These are phyloP conservation scores for Urocynchramus pylzowi DNA, from an alignment of 2,113 vertebrate species.

Conservation along the genomic window DNA sequence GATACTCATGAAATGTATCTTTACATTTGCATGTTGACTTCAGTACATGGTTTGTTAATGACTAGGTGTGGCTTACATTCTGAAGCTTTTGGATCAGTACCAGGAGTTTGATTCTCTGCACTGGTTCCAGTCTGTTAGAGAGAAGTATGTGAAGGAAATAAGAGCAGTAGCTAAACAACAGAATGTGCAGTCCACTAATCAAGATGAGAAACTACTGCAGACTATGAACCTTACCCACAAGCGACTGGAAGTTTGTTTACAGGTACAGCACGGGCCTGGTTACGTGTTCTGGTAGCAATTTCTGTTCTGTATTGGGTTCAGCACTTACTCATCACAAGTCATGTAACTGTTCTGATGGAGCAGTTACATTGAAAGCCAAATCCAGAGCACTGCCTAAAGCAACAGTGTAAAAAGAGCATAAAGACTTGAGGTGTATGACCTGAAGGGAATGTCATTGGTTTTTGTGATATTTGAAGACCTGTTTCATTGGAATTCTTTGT, in stretches of 20 bases:
- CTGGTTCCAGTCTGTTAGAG: slow-evolving; percentile 97
- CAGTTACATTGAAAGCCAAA: neutral
- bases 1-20: neutral
- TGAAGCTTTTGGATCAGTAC: slow-evolving; percentile 98
- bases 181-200: slow-evolving; percentile 84
- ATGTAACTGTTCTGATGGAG: neutral
- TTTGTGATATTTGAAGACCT: neutral
- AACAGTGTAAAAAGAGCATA: neutral
- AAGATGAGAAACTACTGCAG: slow-evolving; percentile 94
- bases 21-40: neutral
- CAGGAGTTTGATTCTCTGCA: slow-evolving; percentile 98
- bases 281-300: neutral
- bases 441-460: fast-evolving
- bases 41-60: neutral
- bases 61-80: slow-evolving; percentile 96
- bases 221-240: slow-evolving; percentile 99
- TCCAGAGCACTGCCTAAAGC: neutral
- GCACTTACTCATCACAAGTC: neutral
- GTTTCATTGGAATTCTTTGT: neutral
- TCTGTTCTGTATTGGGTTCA: neutral
- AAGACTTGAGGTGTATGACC: neutral
- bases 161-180: slow-evolving; percentile 93
- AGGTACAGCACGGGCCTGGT: slow-evolving; percentile 70
- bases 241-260: slow-evolving; percentile 90
- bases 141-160: slow-evolving; percentile 94